Evolutionary conservation across 2,113 vertebrate genomes (phyloP), one percentile per base, ranked within the genome.

Genomic region (Anthoscopus minutus): DNA sequence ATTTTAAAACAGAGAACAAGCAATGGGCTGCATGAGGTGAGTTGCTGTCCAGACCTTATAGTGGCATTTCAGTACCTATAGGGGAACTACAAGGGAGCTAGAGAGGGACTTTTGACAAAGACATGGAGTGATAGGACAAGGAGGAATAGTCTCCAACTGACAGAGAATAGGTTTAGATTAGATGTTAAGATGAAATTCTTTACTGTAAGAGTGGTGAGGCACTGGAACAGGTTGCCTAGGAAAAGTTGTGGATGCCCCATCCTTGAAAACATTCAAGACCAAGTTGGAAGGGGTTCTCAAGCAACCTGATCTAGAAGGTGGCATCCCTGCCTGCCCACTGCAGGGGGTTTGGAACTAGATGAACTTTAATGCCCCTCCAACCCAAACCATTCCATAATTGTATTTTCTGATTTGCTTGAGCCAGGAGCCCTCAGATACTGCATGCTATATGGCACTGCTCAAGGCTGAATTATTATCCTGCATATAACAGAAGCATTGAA

Each of bases 371-470:
- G 18, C 25, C n/a, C 11, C 42, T 82, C 25, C 54, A 76, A 35
- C 12, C n/a, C 42, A 72, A 80, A 57, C 31, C 42, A 65, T 65
- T 42, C 42, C 42, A 23, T 16, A 8, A 48, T 69, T 89, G 40
- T 35, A 31, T 20, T 69, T 51, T 19, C 23, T 48, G 24, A 16
- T 66, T 73, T 54, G 23, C 50, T 24, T n/a, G 23, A 93, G 50
- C 23, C 45, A 31, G 20, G 23, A 30, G 14, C 3, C 44, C n/a
- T 25, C 13, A 69, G 25, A 50, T 28, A 9, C 18, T 78, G 64
- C 13, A 27, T 0, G 3, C n/a, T 35, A 30, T 3, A 35, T 0
- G 3, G 12, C 30, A 16, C 38, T n/a, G 35, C 38, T 74, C 38
- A 53, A 54, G 61, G 53, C 18, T 16, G 4, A 11, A 13, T 9